Base-by-base conservation (phyloP, 2,888 invertebrate species). In the Temnothorax unifasciatus region DNA sequence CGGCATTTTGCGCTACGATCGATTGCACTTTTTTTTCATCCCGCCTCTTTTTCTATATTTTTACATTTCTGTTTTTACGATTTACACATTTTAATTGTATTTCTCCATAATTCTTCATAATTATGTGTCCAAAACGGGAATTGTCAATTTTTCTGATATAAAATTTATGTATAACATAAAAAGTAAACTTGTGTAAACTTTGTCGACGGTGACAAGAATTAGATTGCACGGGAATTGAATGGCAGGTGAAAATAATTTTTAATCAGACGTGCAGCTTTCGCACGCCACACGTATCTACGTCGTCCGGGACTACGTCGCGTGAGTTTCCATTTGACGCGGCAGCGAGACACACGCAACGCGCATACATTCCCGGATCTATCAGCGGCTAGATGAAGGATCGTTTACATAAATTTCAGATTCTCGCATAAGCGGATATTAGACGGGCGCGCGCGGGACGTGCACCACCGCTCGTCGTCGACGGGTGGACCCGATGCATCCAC, bases 351-450 rank as follows among this genome's bases (percentile, higher is more conserved):
- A 47, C 79, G 79, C 79, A 47, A 73, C 71, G 79, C 34, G 73
- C 79, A 73, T 81, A 81, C 25, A 81, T 81, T 73, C 73, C 47
- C 47, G 47, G 73, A 59, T 73, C 79, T 59, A 59, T 81, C 79
- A 71, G 77, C 69, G 69, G 8, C 73, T 59, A 73, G 59, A 82
- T 82, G 82, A 76, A 64, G 64, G 90, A 87, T 90, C 90, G 90
- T 73, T 59, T 73, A 59, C 73, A 91, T 90, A 92, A 92, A 92
- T 90, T 92, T 91, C 89, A 87, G 87, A 92, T 90, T 89, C 82
- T 57, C 82, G 90, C 85, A 90, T 91, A 90, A 91, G 92, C 93
- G 93, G 92, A 93, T 93, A 91, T 90, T 91, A 90, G 89, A 93
- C 91, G 71, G 54, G 90, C 88, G 90, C 77, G 89, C 82, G 87